A percentile compares a stretch with the other conserved stretches of the same genome.
These are phyloP conservation scores for Cecidostiba fungosa DNA, from an alignment of 2,888 invertebrate species.

Conservation along the genomic window DNA sequence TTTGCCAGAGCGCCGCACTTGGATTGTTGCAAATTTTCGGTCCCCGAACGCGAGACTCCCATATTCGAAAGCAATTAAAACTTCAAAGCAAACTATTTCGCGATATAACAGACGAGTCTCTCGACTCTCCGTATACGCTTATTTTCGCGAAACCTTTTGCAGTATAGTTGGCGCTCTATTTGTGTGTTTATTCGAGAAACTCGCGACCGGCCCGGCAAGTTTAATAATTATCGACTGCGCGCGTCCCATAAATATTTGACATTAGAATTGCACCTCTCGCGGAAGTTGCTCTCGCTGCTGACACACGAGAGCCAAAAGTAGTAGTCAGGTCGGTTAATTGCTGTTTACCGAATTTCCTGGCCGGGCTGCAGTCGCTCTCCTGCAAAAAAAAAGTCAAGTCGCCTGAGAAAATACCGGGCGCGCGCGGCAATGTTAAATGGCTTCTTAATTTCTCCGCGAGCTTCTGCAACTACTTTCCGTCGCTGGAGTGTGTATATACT, in stretches of 20 bases:
- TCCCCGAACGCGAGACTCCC: neutral
- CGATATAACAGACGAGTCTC: neutral
- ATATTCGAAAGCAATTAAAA: conserved; percentile 22
- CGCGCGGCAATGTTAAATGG: conserved; percentile 25
- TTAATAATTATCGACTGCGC: neutral
- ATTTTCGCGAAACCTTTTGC: conserved; percentile 9
- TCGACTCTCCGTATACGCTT: neutral
- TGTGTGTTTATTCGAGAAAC: neutral
- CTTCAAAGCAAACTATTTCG: conserved; percentile 17
- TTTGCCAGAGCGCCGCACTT: neutral
- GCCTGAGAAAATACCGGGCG: neutral
- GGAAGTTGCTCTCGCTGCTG: neutral
- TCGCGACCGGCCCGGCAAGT: neutral
- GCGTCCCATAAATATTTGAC: conserved; percentile 21
- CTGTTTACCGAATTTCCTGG: conserved; percentile 51
- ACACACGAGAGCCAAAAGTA: neutral
- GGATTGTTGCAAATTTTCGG: conserved; percentile 25
- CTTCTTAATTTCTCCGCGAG: conserved; percentile 37
- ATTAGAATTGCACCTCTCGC: conserved; percentile 16
- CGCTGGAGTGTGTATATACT: neutral
- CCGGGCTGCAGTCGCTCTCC: neutral
- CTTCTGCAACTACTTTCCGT: neutral
- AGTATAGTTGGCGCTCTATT: neutral
- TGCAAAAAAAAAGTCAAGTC: neutral
- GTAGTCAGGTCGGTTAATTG: conserved; percentile 42